A percentile compares a stretch with the other conserved stretches of the same genome.
These are phyloP conservation scores for Pollenia labialis DNA, from an alignment of 2,888 invertebrate species.

Conservation along the genomic window DNA sequence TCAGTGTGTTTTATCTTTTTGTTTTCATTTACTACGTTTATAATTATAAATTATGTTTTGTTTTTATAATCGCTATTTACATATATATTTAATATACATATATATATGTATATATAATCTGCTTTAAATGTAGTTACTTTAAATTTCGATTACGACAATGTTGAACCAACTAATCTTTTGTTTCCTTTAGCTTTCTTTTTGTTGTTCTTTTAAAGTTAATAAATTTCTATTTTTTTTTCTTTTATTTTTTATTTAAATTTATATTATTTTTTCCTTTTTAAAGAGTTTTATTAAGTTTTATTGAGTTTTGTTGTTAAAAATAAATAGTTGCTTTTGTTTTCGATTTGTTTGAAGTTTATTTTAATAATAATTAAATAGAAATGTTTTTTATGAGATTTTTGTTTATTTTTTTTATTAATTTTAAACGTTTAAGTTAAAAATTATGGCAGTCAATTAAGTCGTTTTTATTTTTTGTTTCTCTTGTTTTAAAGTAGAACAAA, in stretches of 20 bases:
- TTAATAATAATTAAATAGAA: constrained; percentile 59
- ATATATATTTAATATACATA: constrained; percentile 27
- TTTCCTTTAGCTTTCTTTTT: constrained; percentile 66
- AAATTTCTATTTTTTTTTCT: constrained; percentile 67
- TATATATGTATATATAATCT: constrained; percentile 56
- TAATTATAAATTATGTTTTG: constrained; percentile 42
- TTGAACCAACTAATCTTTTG: constrained; percentile 77
- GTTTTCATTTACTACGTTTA: constrained; percentile 62
- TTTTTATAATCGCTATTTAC: not conserved
- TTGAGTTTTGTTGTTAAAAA: constrained; percentile 39
- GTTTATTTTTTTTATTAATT: constrained; percentile 19
- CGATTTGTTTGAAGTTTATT: constrained; percentile 34
- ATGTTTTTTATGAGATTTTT: constrained; percentile 23
- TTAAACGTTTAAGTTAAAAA: constrained; percentile 60
- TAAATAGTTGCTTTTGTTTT: constrained; percentile 37
- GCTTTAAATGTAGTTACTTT: constrained; percentile 48
- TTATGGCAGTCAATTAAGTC: constrained; percentile 72
- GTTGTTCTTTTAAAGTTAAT: constrained; percentile 45
- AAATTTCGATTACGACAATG: constrained; percentile 77
- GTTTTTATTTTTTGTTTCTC: constrained; percentile 41
- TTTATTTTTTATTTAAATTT: constrained; percentile 18
- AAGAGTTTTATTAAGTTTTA: constrained; percentile 56
- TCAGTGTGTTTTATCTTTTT: constrained; percentile 28
- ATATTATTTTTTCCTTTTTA: constrained; percentile 14
- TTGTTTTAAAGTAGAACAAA: constrained; percentile 58